These are phyloP conservation scores for Diorhabda carinulata DNA, from an alignment of 1,140 invertebrate species.

Conservation along the genomic window DNA sequence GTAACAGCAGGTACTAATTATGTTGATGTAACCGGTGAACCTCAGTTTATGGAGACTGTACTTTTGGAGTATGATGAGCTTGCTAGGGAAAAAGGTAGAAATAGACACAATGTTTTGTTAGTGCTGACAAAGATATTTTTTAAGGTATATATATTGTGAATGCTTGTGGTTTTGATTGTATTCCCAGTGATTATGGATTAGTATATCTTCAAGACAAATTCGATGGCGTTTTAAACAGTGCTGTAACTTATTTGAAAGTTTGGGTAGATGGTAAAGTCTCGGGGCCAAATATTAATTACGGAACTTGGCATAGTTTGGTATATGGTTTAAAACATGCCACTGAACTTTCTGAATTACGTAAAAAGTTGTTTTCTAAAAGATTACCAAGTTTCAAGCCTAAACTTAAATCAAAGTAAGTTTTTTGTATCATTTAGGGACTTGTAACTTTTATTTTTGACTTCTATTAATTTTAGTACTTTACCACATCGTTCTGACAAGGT, in stretches of 20 bases:
- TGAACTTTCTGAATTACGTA: conserved; percentile 61
- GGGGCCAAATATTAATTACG: conserved; percentile 60
- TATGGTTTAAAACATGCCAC: conserved; percentile 62
- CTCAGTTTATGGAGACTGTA: conserved; percentile 81
- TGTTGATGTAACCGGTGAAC: conserved; percentile 89
- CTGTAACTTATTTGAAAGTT: conserved; percentile 66
- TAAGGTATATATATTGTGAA: conserved; percentile 73
- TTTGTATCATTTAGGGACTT: not conserved
- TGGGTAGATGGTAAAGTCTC: conserved; percentile 38
- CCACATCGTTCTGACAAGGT: not conserved
- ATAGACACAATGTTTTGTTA: not conserved
- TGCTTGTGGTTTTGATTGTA: conserved; percentile 86
- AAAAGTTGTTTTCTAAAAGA: conserved; percentile 61
- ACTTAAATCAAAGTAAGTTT: conserved; percentile 49
- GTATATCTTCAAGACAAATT: conserved; percentile 72
- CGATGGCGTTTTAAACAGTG: conserved; percentile 67
- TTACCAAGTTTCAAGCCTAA: conserved; percentile 62
- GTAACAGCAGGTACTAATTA: conserved; percentile 77
- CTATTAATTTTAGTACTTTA: not conserved
- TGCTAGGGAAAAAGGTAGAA: conserved; percentile 64
- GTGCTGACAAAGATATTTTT: not conserved
- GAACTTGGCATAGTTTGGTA: conserved; percentile 79
- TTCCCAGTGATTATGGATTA: conserved; percentile 83
- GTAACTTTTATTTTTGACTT: not conserved
- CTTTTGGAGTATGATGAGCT: conserved; percentile 73